phyloP scores from a whole-genome alignment of 1,140 invertebrate genomes.

The Copidosoma floridanum region DNA sequence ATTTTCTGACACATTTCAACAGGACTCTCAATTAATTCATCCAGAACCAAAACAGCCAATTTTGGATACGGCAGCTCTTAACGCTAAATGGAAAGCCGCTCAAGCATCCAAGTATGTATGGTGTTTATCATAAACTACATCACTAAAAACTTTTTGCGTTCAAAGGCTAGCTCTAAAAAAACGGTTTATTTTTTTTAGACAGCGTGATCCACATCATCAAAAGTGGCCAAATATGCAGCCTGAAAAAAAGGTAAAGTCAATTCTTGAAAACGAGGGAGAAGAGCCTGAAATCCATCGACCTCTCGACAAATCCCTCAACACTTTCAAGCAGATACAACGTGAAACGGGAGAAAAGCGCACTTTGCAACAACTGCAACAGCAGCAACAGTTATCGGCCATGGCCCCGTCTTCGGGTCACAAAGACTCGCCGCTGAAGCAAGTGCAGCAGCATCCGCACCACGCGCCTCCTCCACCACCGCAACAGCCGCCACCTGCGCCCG shows the following conservation, averaged over 20 bases:
- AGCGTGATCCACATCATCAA: slow-evolving; percentile 42
- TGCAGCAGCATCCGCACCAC: too few species aligned
- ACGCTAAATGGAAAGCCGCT: slow-evolving; percentile 53
- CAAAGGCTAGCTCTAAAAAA: too few species aligned
- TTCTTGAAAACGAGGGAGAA: slow-evolving; percentile 47
- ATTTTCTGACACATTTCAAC: slow-evolving; percentile 52
- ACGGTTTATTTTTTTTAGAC: too few species aligned
- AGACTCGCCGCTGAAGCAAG: slow-evolving; percentile 52
- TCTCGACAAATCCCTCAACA: slow-evolving; percentile 49
- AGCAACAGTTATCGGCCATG: slow-evolving; percentile 34
- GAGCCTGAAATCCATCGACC: slow-evolving; percentile 48
- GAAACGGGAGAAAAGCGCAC: slow-evolving; percentile 50
- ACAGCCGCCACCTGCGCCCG: slow-evolving; percentile 30
- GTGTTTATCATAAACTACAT: too few species aligned
- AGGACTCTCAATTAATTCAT: slow-evolving; percentile 50
- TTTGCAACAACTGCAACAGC: too few species aligned
- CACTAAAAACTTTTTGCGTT: too few species aligned
- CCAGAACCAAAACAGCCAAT: slow-evolving; percentile 50
- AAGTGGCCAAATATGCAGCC: slow-evolving; percentile 48
- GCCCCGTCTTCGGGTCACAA: slow-evolving; percentile 54
- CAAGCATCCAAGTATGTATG: slow-evolving; percentile 47
- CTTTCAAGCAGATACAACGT: slow-evolving; percentile 52
- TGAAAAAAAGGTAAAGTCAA: slow-evolving; percentile 39
- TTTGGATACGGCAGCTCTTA: slow-evolving; percentile 48
- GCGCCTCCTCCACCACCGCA: too few species aligned